These are phyloP conservation scores for Philaethria dido DNA, from an alignment of 2,888 invertebrate genomes.

Conservation along the genomic window DNA sequence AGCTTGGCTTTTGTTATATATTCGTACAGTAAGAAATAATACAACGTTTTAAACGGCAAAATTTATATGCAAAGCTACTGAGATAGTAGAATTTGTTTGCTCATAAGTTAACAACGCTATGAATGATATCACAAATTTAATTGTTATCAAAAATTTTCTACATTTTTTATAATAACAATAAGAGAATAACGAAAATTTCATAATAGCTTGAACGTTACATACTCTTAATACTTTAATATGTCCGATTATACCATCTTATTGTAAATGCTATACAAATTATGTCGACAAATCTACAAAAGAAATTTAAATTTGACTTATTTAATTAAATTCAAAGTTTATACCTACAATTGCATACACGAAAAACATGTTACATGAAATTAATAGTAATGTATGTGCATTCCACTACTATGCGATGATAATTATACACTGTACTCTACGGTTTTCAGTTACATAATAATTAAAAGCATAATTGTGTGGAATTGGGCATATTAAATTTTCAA, in stretches of 20 bases:
- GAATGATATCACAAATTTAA: conserved; percentile 27
- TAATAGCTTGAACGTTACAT: conserved; percentile 7
- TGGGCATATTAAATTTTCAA: conserved; percentile 6
- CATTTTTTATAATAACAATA: conserved; percentile 17
- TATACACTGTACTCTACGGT: background rate
- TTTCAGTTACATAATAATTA: background rate
- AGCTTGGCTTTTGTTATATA: conserved; percentile 50
- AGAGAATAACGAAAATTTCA: conserved; percentile 34
- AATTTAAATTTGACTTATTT: background rate
- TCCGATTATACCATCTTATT: background rate
- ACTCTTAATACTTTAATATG: conserved; percentile 3
- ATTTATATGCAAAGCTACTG: conserved; percentile 38
- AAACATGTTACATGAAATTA: too few relatives aligned
- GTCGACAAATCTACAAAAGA: background rate
- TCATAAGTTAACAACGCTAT: conserved; percentile 25
- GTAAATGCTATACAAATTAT: background rate
- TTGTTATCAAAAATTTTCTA: conserved; percentile 29
- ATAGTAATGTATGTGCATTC: too few relatives aligned
- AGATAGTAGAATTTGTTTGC: conserved; percentile 38
- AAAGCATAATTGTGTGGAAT: background rate
- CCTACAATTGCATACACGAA: too few relatives aligned
- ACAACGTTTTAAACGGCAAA: conserved; percentile 5
- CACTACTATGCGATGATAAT: too few relatives aligned
- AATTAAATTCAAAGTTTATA: too few relatives aligned
- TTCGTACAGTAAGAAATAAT: background rate